A percentile compares a stretch with the other conserved stretches of the same genome.
These are phyloP conservation scores for Eptesicus fuscus DNA, from an alignment of 2,113 vertebrate genomes.

Conservation along the genomic window DNA sequence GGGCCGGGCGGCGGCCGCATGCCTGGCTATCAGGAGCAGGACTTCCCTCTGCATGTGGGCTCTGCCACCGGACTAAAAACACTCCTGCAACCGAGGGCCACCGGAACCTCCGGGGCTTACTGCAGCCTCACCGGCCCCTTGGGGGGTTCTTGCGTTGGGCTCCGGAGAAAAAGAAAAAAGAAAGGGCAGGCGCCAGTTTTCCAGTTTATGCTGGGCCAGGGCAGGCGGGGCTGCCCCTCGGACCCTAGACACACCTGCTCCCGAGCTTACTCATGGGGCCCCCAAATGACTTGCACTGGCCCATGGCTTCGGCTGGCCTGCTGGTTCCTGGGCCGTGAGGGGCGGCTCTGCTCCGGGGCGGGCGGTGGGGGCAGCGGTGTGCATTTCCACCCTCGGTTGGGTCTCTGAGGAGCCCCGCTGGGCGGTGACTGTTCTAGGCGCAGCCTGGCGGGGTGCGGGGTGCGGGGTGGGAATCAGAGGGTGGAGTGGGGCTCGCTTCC, in stretches of 20 bases:
- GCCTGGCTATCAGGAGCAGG: not conserved
- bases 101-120: not conserved
- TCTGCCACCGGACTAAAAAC: not conserved
- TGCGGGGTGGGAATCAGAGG: not conserved
- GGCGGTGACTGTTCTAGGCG: not conserved
- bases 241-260: slow-evolving; percentile 64
- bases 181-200: slow-evolving; percentile 53
- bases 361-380: not conserved
- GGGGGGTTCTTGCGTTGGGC: not conserved
- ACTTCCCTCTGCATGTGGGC: not conserved
- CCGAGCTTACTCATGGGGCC: slow-evolving; percentile 54
- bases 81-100: not conserved
- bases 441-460: not conserved
- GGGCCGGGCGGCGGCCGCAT: not conserved
- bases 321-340: slow-evolving; percentile 37
- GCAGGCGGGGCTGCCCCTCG: not conserved
- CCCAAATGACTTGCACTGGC: not conserved
- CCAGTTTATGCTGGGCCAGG: slow-evolving; percentile 66
- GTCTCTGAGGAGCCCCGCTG: not conserved
- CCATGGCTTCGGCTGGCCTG: slow-evolving; percentile 38
- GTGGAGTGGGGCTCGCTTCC: fast-evolving
- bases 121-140: not conserved
- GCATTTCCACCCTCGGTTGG: not conserved
- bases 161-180: not conserved
- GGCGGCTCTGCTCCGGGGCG: not conserved